Percentiles rank a stretch among this genome's conserved stretches.
Conservation (phyloP, 2,797 vertebrate species). For the Menidia menidia region DNA sequence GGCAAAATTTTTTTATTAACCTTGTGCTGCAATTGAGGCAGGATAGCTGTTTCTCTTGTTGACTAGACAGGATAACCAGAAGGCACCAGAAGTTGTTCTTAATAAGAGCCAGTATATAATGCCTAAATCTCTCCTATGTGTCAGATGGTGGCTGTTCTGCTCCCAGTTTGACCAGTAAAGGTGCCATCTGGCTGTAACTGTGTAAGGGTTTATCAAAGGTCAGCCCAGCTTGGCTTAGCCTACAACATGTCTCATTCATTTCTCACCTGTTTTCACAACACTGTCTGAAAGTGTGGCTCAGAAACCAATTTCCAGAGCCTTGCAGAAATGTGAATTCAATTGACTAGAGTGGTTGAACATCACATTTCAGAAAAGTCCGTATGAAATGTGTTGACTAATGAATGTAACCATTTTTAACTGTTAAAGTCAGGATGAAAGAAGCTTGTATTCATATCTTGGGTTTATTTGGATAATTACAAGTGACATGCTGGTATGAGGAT, state of each 20-base stretch:
- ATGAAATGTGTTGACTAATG: too few relatives aligned
- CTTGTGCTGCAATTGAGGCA: too few relatives aligned
- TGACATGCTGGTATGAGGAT: neutral
- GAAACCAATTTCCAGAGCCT: slow-evolving; percentile 31
- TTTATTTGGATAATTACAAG: neutral
- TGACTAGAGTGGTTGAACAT: neutral
- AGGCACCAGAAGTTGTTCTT: too few relatives aligned
- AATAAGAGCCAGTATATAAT: neutral
- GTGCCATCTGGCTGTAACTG: slow-evolving; percentile 55
- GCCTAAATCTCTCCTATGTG: slow-evolving; percentile 6
- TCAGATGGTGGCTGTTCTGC: neutral
- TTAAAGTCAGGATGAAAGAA: too few relatives aligned
- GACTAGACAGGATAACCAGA: too few relatives aligned
- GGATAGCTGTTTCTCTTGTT: too few relatives aligned
- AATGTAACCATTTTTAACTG: too few relatives aligned
- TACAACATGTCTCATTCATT: slow-evolving; percentile 53
- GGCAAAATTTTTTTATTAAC: too few relatives aligned
- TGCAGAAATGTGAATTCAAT: slow-evolving; percentile 16
- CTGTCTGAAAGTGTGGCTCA: slow-evolving; percentile 34
- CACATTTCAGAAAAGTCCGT: too few relatives aligned
- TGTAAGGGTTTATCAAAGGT: slow-evolving; percentile 57
- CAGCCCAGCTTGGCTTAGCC: slow-evolving; percentile 46
- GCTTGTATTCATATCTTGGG: too few relatives aligned
- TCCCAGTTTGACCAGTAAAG: slow-evolving; percentile 33
- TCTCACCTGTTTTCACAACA: slow-evolving; percentile 24